Base-by-base conservation (phyloP, 2,888 invertebrate species). In the Xestia xanthographa region DNA sequence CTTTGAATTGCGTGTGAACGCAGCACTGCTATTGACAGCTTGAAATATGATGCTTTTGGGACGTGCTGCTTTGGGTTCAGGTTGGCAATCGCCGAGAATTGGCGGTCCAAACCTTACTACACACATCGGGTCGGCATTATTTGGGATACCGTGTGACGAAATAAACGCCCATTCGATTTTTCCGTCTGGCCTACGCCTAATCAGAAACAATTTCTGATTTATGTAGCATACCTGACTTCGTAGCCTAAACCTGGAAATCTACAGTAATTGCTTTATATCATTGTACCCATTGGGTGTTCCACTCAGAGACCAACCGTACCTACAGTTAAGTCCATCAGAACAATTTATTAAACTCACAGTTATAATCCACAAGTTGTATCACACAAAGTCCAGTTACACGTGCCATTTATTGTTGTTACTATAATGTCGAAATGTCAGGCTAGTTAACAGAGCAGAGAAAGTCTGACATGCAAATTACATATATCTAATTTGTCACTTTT, bases 1-100 rank as follows among this genome's bases (percentile, higher is more conserved):
- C 82, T 73, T 77, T 82, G 75, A 72, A 70, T 45, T 45, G 65
- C 80, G 75, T 83, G 83, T 75, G 87, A 85, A 85, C 56, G 73
- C 38, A 41, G 38, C 50, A 26, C n/a, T 43, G 29, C 50, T 72
- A 75, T 69, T 85, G 82, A 63, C 66, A 66, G 68, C 63, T 34
- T 26, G 60, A 50, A 56, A 85, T 73, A 66, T 60, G 56, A 70
- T 60, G 41, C 41, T 56, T 63, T 66, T 12, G 8, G 26, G 45
- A 60, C 68, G 26, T 75, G 60, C 72, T 34, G 62, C 60, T 60
- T 68, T 45, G 12, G 34, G 22, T 60, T 26, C 8, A 2, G 26
- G 12, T 65, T 29, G n/a, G 29, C 22, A 48, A 41, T 62, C 20
- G 56, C 45, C 34, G 34, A 29, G 20, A 9, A 63, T 14, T 41